Evolutionary conservation across 2,888 invertebrate species (phyloP).

Genomic region (Iselma pallidipennis): DNA sequence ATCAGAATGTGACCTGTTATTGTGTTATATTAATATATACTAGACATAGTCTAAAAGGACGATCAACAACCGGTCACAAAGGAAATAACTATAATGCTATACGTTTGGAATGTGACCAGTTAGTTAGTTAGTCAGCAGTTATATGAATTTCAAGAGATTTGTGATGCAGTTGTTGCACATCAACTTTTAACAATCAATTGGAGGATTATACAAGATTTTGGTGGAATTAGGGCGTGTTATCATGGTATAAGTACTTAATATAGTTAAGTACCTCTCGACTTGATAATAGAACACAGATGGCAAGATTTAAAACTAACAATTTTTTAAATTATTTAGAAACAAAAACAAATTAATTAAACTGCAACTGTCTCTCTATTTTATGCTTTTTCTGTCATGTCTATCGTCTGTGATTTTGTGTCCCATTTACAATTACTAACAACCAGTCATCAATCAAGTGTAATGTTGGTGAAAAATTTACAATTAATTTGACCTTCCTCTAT

Average conservation of each 20-base stretch:
- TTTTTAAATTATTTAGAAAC: not conserved
- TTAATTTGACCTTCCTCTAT: not conserved
- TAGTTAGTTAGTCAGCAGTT: slow-evolving; percentile 4
- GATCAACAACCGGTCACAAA: slow-evolving; percentile 37
- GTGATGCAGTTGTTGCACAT: not conserved
- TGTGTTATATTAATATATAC: not conserved
- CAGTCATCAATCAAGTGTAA: not conserved
- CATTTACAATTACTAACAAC: not conserved
- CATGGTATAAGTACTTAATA: no score
- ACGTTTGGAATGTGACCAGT: slow-evolving; percentile 43
- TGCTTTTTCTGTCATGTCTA: not conserved
- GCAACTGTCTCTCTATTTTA: not conserved
- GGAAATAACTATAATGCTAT: slow-evolving; percentile 49
- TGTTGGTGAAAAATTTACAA: not conserved
- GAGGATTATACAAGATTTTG: no score
- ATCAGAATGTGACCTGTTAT: not conserved
- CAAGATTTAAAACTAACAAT: not conserved
- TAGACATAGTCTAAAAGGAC: slow-evolving; percentile 18
- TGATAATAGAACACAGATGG: not conserved
- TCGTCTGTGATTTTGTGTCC: not conserved
- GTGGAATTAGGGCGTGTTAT: no score
- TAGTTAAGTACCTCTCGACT: no score
- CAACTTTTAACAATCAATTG: not conserved
- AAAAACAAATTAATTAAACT: not conserved
- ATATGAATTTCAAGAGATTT: not conserved